Evolutionary conservation across 1,140 invertebrate species (phyloP).

Genomic region (Latrodectus geometricus): DNA sequence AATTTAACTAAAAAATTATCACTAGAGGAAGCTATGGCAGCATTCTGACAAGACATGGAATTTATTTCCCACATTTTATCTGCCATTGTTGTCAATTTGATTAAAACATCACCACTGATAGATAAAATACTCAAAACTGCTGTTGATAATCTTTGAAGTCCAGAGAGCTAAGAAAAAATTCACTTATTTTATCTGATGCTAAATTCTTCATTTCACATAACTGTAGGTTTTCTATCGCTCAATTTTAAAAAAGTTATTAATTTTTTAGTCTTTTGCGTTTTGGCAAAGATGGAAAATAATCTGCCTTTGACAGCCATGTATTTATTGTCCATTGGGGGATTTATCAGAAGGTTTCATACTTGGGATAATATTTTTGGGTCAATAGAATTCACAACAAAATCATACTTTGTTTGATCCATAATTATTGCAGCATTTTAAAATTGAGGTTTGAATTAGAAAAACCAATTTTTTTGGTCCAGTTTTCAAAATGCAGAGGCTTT

Average conservation of each 20-base stretch:
- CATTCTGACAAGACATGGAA: not conserved
- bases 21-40: too few species aligned
- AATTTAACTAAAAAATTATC: not conserved
- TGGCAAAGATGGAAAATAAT: not conserved
- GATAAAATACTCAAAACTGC: not conserved
- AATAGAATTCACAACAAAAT: not conserved
- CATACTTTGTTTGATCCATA: too few species aligned
- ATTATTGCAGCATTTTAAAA: too few species aligned
- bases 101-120: not conserved
- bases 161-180: not conserved
- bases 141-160: not conserved
- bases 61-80: conserved; percentile 1
- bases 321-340: not conserved
- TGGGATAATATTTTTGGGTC: conserved; percentile 3
- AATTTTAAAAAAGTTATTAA: not conserved
- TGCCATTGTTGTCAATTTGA: not conserved
- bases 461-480: too few species aligned
- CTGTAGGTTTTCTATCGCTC: not conserved
- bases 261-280: not conserved
- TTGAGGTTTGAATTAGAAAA: too few species aligned
- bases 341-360: not conserved
- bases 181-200: too few species aligned
- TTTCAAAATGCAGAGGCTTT: too few species aligned
- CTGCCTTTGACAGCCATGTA: not conserved
- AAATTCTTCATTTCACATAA: conserved; percentile 10